Evolutionary conservation across 1,140 invertebrate species (phyloP).

Genomic region (Lepidotrigona ventralis): DNA sequence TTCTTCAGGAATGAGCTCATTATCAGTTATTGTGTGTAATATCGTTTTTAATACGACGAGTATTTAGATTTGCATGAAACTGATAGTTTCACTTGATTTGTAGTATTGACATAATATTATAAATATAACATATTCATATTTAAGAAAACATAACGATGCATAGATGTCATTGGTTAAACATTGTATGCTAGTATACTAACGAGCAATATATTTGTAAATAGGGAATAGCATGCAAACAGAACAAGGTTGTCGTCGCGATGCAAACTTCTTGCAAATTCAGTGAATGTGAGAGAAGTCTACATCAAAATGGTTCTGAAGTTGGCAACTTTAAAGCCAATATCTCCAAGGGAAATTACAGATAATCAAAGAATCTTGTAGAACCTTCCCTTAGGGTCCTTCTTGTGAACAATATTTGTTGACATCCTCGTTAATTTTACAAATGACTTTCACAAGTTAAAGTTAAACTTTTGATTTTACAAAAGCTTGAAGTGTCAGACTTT

Average conservation of each 20-base stretch:
- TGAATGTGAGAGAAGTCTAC: background rate
- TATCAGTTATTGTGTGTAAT: too few species aligned
- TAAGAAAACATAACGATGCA: background rate
- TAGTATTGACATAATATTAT: background rate
- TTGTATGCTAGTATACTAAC: background rate
- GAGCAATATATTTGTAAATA: slow-evolving; percentile 20
- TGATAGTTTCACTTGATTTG: background rate
- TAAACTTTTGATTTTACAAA: background rate
- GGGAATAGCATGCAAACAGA: slow-evolving; percentile 10
- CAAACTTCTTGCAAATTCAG: slow-evolving; percentile 10
- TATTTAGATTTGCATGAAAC: background rate
- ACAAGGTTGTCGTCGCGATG: background rate
- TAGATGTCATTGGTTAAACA: background rate
- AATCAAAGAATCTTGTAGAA: background rate
- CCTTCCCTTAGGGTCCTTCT: background rate
- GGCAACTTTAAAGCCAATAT: slow-evolving; percentile 22
- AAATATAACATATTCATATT: background rate
- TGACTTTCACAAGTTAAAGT: background rate
- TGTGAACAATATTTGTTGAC: background rate
- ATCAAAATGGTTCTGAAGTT: background rate
- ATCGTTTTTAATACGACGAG: too few species aligned
- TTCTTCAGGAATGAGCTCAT: too few species aligned
- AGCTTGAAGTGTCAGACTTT: background rate
- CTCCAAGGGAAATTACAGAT: slow-evolving; percentile 16
- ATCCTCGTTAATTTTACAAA: background rate